Conservation (phyloP, 2,797 vertebrate species). For the Pseudomugil gertrudae region DNA sequence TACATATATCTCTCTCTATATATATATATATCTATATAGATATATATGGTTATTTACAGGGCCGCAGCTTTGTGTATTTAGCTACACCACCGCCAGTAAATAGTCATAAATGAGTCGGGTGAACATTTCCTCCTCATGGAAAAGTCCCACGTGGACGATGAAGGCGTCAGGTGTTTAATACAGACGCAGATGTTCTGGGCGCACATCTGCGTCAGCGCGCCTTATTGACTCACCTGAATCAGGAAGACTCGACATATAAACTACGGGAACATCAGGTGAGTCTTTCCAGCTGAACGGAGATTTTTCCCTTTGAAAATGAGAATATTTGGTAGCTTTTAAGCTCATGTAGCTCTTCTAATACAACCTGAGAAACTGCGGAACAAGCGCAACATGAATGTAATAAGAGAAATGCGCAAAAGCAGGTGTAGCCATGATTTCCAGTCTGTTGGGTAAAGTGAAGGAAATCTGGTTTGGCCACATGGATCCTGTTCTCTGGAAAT, state of each 20-base stretch:
- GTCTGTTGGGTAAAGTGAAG: accelerated
- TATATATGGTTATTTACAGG: too few relatives aligned
- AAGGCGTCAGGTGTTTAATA: neutral
- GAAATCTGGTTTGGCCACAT: neutral
- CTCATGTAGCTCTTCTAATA: neutral
- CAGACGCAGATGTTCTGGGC: neutral
- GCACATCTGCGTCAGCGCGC: slow-evolving; percentile 27
- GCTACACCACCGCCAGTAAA: too few relatives aligned
- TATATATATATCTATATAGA: too few relatives aligned
- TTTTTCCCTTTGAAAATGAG: neutral
- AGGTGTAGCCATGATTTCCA: accelerated
- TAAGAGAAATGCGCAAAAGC: accelerated
- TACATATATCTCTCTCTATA: too few relatives aligned
- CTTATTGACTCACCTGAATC: slow-evolving; percentile 22
- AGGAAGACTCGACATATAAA: slow-evolving; percentile 23
- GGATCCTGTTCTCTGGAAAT: slow-evolving; percentile 8
- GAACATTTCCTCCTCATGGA: neutral
- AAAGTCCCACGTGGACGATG: neutral
- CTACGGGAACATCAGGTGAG: slow-evolving; percentile 6
- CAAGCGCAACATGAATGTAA: too few relatives aligned
- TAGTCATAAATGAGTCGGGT: neutral
- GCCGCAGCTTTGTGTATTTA: too few relatives aligned
- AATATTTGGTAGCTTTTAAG: too few relatives aligned
- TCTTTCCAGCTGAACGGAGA: neutral
- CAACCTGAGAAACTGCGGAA: too few relatives aligned